Conservation (phyloP, 2,113 vertebrate genomes). For the Machaerirhynchus nigripectus region DNA sequence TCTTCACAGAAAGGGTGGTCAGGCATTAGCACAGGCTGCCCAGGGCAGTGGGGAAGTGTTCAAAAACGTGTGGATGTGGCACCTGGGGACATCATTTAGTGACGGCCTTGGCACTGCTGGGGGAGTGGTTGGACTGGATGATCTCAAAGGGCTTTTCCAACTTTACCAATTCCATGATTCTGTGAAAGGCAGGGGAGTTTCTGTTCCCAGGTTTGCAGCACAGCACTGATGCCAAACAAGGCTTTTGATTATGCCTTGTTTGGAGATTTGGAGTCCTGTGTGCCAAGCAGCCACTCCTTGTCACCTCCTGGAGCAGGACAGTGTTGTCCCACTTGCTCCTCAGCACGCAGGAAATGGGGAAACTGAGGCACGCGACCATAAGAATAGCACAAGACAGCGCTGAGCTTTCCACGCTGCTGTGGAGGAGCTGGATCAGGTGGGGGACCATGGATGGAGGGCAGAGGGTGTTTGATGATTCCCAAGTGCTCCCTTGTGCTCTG, state of each 20-base stretch:
- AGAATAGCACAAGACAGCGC: rapidly evolving
- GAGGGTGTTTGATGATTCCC: neutral
- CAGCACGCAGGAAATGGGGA: neutral
- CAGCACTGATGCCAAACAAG: neutral
- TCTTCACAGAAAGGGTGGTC: neutral
- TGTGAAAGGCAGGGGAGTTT: neutral
- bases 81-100: neutral
- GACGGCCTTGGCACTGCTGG: neutral
- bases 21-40: neutral
- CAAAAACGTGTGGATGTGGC: neutral
- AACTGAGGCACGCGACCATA: neutral
- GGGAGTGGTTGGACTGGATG: too few species aligned
- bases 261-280: neutral
- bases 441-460: neutral
- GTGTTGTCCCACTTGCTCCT: neutral
- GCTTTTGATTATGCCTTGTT: neutral
- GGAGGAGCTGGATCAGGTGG: neutral
- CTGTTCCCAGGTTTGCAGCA: neutral
- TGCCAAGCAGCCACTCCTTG: neutral
- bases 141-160: neutral
- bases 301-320: neutral
- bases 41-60: neutral
- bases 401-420: neutral
- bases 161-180: neutral
- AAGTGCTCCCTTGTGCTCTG: neutral